phyloP scores from a whole-genome alignment of 2,797 vertebrate genomes.

The Siniperca scherzeri region DNA sequence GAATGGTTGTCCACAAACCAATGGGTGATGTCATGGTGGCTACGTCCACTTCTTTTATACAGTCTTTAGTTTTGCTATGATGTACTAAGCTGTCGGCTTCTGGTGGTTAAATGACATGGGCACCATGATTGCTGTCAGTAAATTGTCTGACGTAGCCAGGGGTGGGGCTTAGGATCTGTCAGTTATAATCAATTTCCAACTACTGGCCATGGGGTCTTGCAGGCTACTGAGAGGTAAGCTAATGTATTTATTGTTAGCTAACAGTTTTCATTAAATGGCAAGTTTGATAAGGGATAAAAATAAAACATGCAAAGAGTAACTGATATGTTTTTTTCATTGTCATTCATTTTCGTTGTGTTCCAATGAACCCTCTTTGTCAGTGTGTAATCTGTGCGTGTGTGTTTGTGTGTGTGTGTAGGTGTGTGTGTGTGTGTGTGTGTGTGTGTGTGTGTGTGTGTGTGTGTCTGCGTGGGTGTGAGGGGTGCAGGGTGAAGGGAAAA shows the following conservation, averaged over 20 bases:
- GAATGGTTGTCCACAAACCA: too few relatives aligned
- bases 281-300: background rate
- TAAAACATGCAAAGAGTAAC: background rate
- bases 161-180: background rate
- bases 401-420: background rate
- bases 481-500: constrained; percentile 10
- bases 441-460: constrained; percentile 15
- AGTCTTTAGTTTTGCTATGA: background rate
- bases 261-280: background rate
- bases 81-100: background rate
- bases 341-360: too few relatives aligned
- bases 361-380: background rate
- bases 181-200: background rate
- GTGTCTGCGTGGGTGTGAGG: background rate
- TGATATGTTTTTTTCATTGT: constrained; percentile 20
- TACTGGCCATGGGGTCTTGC: too few relatives aligned
- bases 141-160: background rate
- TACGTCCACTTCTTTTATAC: too few relatives aligned
- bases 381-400: constrained; percentile 17
- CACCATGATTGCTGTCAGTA: background rate
- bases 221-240: background rate
- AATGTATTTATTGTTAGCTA: background rate
- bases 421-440: constrained; percentile 14
- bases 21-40: too few relatives aligned
- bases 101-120: background rate